Percentiles rank a stretch among this genome's conserved stretches.
These are phyloP conservation scores for Nothocercus julius DNA, from an alignment of 2,113 vertebrate genomes.

Conservation along the genomic window DNA sequence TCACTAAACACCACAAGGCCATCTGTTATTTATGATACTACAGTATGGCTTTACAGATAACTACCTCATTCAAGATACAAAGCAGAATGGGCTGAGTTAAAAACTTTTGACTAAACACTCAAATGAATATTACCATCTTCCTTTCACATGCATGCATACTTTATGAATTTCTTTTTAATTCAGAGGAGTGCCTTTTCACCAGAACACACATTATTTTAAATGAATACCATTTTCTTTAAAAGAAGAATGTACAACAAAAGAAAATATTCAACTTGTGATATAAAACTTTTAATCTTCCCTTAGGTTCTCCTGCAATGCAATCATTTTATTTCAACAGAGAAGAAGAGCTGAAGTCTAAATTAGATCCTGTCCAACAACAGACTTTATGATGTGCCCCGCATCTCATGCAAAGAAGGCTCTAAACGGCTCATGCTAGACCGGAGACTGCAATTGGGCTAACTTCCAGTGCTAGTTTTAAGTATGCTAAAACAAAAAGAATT, in stretches of 20 bases:
- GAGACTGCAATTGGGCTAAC: not conserved
- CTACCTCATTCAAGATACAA: not conserved
- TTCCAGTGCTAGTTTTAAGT: not conserved
- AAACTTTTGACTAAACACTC: not conserved
- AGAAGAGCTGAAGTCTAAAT: slow-evolving; percentile 64
- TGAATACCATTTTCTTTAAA: slow-evolving; percentile 41
- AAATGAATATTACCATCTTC: not conserved
- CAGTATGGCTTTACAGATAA: not conserved
- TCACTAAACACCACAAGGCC: not conserved
- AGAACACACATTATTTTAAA: slow-evolving; percentile 42
- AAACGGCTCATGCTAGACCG: slow-evolving; percentile 28
- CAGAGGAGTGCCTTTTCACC: slow-evolving; percentile 8
- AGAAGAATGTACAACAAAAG: slow-evolving; percentile 33
- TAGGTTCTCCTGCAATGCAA: slow-evolving; percentile 46
- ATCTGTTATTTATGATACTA: slow-evolving; percentile 13
- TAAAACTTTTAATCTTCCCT: slow-evolving; percentile 66
- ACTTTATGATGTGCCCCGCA: slow-evolving; percentile 22
- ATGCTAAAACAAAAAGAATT: slow-evolving; percentile 39
- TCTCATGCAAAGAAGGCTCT: slow-evolving; percentile 30
- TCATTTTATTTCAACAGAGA: slow-evolving; percentile 62
- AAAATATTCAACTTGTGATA: slow-evolving; percentile 63
- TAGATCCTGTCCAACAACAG: slow-evolving; percentile 66
- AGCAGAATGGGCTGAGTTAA: not conserved
- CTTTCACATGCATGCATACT: slow-evolving; percentile 16
- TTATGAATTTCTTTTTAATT: slow-evolving; percentile 55